These are phyloP conservation scores for Sarcophaga peregrina DNA, from an alignment of 1,140 invertebrate genomes.

Conservation along the genomic window DNA sequence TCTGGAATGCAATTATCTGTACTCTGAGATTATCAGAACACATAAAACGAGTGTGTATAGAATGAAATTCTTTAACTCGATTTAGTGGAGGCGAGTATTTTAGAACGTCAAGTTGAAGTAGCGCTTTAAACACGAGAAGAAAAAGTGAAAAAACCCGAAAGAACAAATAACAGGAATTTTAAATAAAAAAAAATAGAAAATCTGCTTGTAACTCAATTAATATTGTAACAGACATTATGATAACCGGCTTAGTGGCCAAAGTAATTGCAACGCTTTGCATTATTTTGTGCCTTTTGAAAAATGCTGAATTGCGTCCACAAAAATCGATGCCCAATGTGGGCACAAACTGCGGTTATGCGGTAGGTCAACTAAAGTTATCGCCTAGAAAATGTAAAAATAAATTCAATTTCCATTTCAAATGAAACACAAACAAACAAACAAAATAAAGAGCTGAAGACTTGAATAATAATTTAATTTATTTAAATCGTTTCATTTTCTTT, in stretches of 20 bases:
- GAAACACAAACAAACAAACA: conserved; percentile 57
- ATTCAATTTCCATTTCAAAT: background rate
- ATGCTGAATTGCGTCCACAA: conserved; percentile 33
- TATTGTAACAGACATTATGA: conserved; percentile 67
- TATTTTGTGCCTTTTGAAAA: background rate
- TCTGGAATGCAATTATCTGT: background rate
- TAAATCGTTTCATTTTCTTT: background rate
- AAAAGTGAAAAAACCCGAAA: background rate
- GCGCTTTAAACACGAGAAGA: background rate
- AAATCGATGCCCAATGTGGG: conserved; percentile 34
- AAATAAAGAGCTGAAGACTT: conserved; percentile 67
- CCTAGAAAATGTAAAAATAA: conserved; percentile 24
- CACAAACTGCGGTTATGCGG: conserved; percentile 44
- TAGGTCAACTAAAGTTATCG: conserved; percentile 55
- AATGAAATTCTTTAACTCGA: background rate
- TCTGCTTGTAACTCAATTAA: background rate
- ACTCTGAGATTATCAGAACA: background rate
- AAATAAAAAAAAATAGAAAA: background rate
- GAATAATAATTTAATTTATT: background rate
- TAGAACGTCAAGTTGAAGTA: background rate
- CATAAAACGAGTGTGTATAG: background rate
- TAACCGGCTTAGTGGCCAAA: conserved; percentile 53
- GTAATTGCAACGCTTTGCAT: conserved; percentile 12
- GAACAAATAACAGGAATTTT: background rate
- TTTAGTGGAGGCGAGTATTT: conserved; percentile 17